Evolutionary conservation across 1,140 invertebrate genomes (phyloP).

Genomic region (Helicoverpa armigera): DNA sequence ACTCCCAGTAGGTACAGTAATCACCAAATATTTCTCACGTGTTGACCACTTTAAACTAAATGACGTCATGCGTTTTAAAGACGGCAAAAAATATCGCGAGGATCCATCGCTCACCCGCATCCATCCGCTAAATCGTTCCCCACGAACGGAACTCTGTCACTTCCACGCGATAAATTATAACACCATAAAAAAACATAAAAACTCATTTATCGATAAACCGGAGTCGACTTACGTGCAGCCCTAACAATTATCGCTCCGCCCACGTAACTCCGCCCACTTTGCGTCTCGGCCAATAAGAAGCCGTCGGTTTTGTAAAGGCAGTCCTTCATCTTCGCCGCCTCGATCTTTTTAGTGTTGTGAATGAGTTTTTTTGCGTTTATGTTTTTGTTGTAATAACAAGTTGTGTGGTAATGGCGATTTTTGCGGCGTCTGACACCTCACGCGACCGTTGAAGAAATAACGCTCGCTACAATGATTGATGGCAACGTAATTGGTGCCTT

Average conservation of each 20-base stretch:
- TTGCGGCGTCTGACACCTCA: constrained; percentile 76
- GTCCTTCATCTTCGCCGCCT: constrained; percentile 65
- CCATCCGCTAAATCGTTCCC: constrained; percentile 54
- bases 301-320: constrained; percentile 57
- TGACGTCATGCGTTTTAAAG: constrained; percentile 24
- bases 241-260: constrained; percentile 67
- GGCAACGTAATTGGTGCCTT: constrained; percentile 48
- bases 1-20: constrained; percentile 30
- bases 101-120: constrained; percentile 52
- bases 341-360: constrained; percentile 80
- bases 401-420: constrained; percentile 67
- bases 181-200: constrained; percentile 73
- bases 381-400: constrained; percentile 63
- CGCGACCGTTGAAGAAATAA: constrained; percentile 63
- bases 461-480: constrained; percentile 55
- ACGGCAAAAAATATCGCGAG: constrained; percentile 31
- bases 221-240: constrained; percentile 65
- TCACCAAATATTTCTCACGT: constrained; percentile 18
- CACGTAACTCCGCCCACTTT: constrained; percentile 67
- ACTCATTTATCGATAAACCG: constrained; percentile 77
- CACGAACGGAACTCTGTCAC: constrained; percentile 74
- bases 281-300: constrained; percentile 70
- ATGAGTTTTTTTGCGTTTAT: constrained; percentile 77
- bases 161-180: constrained; percentile 80
- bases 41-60: constrained; percentile 26